These are phyloP conservation scores for Patagioenas fasciata DNA, from an alignment of 2,113 vertebrate species.

Conservation along the genomic window DNA sequence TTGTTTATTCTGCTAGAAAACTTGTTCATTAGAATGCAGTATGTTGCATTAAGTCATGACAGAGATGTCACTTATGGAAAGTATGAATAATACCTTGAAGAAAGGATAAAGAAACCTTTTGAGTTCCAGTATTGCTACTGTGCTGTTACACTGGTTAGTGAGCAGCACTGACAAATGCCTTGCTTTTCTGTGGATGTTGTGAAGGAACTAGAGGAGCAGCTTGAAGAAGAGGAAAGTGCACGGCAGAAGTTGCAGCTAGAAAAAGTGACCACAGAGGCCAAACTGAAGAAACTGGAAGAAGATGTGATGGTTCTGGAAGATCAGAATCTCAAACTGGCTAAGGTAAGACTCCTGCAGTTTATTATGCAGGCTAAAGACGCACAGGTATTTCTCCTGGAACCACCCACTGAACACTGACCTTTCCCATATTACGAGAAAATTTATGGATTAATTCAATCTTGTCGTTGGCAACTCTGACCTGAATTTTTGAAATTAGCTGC, in stretches of 20 bases:
- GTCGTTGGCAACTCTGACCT: background rate
- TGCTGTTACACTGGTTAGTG: background rate
- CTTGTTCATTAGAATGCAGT: background rate
- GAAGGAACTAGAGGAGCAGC: slow-evolving; percentile 95
- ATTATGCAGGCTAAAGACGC: background rate
- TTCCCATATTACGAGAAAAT: background rate
- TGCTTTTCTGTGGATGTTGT: background rate
- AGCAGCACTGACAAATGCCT: background rate
- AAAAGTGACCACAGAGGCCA: slow-evolving; percentile 93
- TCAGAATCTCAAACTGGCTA: slow-evolving; percentile 90
- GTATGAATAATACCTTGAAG: background rate
- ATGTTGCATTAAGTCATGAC: background rate
- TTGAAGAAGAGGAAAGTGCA: slow-evolving; percentile 94
- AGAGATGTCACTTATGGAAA: background rate
- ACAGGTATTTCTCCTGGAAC: background rate
- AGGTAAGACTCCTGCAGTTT: slow-evolving; percentile 75
- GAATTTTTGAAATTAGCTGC: background rate
- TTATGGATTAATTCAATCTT: background rate
- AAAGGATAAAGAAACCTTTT: background rate
- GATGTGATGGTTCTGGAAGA: slow-evolving; percentile 93
- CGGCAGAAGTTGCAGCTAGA: slow-evolving; percentile 97
- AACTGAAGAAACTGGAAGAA: slow-evolving; percentile 95
- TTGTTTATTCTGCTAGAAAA: background rate
- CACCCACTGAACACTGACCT: background rate
- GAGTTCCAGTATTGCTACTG: background rate